phyloP scores from a whole-genome alignment of 1,140 invertebrate species.

The Zophobas atratus region DNA sequence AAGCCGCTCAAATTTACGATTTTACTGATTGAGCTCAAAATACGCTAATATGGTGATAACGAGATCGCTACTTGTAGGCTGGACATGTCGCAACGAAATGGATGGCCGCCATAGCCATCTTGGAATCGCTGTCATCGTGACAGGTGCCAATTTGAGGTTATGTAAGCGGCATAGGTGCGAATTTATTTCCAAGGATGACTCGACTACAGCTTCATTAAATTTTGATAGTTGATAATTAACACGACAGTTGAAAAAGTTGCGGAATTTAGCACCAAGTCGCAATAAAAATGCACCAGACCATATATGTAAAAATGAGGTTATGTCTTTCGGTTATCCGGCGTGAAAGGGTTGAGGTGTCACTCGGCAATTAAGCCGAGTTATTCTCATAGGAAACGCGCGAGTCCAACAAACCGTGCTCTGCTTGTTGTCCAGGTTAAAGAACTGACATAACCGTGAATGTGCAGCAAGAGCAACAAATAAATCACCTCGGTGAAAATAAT shows the following conservation, averaged over 20 bases:
- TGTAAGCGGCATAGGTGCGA: not conserved
- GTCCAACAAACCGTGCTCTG: conserved; percentile 36
- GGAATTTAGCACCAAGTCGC: too few relatives aligned
- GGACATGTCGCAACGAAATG: not conserved
- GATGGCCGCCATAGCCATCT: not conserved
- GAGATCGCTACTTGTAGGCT: not conserved
- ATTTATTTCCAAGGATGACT: too few relatives aligned
- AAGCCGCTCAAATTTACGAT: conserved; percentile 25
- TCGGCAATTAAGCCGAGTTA: conserved; percentile 27
- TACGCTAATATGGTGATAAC: conserved; percentile 32
- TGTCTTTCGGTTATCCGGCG: not conserved
- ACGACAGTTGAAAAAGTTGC: too few relatives aligned
- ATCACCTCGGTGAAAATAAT: conserved; percentile 33
- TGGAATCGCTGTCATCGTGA: too few relatives aligned
- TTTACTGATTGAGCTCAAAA: conserved; percentile 23
- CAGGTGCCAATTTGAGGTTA: too few relatives aligned
- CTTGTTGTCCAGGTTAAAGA: conserved; percentile 39
- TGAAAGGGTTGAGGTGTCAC: not conserved
- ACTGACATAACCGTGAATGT: conserved; percentile 41
- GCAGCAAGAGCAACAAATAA: conserved; percentile 35
- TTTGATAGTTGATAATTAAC: too few relatives aligned
- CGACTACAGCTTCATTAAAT: too few relatives aligned
- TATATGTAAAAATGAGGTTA: not conserved
- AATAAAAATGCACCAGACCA: too few relatives aligned
- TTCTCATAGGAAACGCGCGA: conserved; percentile 26